These are phyloP conservation scores for Atethmia centrago DNA, from an alignment of 2,888 invertebrate species.

Conservation along the genomic window DNA sequence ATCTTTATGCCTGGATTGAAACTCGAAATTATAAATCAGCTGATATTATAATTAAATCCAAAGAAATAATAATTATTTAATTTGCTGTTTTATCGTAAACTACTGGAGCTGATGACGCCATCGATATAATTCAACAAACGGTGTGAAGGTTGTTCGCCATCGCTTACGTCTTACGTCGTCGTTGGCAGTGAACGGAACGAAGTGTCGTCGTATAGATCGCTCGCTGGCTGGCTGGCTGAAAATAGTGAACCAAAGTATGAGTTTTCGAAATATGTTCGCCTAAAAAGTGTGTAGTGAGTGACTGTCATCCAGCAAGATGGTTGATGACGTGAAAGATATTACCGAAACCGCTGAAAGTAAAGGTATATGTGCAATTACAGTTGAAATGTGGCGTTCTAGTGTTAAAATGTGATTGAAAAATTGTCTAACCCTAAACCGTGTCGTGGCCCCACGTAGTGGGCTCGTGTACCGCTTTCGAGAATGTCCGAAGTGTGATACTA, in stretches of 20 bases:
- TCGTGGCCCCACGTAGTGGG: slow-evolving; percentile 90
- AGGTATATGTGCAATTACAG: slow-evolving; percentile 88
- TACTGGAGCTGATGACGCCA: slow-evolving; percentile 64
- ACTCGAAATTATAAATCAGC: slow-evolving; percentile 44
- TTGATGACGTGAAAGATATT: slow-evolving; percentile 90
- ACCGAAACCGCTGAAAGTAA: slow-evolving; percentile 89
- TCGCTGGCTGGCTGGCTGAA: slow-evolving; percentile 89
- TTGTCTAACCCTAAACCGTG: slow-evolving; percentile 89
- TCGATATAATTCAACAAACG: slow-evolving; percentile 68
- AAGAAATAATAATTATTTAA: slow-evolving; percentile 19
- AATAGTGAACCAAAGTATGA: slow-evolving; percentile 90
- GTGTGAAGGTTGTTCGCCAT: slow-evolving; percentile 75
- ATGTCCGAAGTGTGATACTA: slow-evolving; percentile 85
- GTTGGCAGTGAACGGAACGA: slow-evolving; percentile 89
- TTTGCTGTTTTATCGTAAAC: slow-evolving; percentile 29
- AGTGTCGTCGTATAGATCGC: slow-evolving; percentile 89
- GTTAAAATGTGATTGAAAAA: slow-evolving; percentile 87
- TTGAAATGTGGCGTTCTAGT: slow-evolving; percentile 86
- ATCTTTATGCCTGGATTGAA: slow-evolving; percentile 44
- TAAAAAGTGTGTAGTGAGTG: slow-evolving; percentile 90
- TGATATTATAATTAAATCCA: slow-evolving; percentile 30
- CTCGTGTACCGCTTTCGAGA: slow-evolving; percentile 87
- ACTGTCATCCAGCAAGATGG: slow-evolving; percentile 90
- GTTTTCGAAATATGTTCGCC: slow-evolving; percentile 90
- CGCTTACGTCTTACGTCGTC: slow-evolving; percentile 78